These are phyloP conservation scores for Lepidurus couesii DNA, from an alignment of 1,140 invertebrate species.

Conservation along the genomic window DNA sequence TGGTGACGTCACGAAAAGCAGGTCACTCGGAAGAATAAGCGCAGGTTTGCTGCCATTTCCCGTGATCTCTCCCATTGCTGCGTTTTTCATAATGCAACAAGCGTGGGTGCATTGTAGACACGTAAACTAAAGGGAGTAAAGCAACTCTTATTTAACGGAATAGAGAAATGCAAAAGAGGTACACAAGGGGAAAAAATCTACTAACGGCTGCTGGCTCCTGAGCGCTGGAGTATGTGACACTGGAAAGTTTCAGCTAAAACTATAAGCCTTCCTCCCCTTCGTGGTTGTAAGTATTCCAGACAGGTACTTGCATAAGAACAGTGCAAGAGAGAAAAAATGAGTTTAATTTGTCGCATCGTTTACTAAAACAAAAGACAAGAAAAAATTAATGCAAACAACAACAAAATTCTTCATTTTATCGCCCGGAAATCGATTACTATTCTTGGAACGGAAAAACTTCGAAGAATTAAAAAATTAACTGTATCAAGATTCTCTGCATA, in stretches of 20 bases:
- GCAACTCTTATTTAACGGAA: not conserved
- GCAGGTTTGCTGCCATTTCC: slow-evolving; percentile 13
- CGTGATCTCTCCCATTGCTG: not conserved
- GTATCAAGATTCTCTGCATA: too few species aligned
- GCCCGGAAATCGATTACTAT: too few species aligned
- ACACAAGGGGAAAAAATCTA: not conserved
- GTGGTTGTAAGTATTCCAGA: too few species aligned
- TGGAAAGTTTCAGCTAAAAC: not conserved
- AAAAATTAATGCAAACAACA: too few species aligned
- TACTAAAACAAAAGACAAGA: too few species aligned
- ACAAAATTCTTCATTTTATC: too few species aligned
- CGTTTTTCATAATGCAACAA: not conserved
- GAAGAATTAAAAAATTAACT: too few species aligned
- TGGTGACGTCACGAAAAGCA: slow-evolving; percentile 10
- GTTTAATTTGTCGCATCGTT: too few species aligned
- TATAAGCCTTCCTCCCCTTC: not conserved
- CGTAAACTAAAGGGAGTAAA: not conserved
- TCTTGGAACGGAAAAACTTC: too few species aligned
- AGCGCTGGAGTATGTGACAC: not conserved
- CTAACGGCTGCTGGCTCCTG: not conserved
- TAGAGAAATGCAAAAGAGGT: not conserved
- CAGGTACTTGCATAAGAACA: too few species aligned
- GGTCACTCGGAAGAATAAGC: slow-evolving; percentile 18
- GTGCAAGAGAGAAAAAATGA: too few species aligned
- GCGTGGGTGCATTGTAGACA: not conserved